phyloP scores from a whole-genome alignment of 2,888 invertebrate genomes.

The Hypercompe scribonia region DNA sequence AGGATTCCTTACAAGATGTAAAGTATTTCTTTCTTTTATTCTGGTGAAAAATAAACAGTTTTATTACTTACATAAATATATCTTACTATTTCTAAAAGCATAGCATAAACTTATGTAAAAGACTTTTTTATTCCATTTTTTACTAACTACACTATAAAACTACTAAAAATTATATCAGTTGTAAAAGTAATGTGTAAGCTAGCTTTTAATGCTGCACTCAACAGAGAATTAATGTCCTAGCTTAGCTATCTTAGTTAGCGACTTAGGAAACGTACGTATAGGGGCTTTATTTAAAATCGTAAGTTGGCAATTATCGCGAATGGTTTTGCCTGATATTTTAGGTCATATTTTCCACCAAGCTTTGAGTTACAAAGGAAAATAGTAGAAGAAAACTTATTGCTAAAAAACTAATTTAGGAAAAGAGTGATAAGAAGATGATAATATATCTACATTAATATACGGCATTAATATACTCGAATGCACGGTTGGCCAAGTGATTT shows the following conservation, averaged over 20 bases:
- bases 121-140: not conserved
- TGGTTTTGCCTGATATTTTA: not conserved
- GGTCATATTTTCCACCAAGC: not conserved
- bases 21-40: not conserved
- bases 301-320: not conserved
- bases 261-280: not conserved
- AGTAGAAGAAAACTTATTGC: too few relatives aligned
- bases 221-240: not conserved
- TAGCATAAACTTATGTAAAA: too few relatives aligned
- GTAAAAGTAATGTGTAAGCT: not conserved
- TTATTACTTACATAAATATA: not conserved
- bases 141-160: not conserved
- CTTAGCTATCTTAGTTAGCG: not conserved
- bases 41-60: not conserved
- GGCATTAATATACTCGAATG: too few relatives aligned
- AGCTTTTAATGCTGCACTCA: not conserved
- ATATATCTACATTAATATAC: too few relatives aligned
- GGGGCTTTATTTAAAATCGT: not conserved
- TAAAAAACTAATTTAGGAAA: not conserved
- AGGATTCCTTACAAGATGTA: not conserved
- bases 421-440: too few relatives aligned
- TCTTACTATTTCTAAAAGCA: not conserved
- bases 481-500: too few relatives aligned
- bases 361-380: not conserved
- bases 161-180: not conserved